phyloP scores from a whole-genome alignment of 2,888 invertebrate species.

The Prosopocoilus inquinatus region DNA sequence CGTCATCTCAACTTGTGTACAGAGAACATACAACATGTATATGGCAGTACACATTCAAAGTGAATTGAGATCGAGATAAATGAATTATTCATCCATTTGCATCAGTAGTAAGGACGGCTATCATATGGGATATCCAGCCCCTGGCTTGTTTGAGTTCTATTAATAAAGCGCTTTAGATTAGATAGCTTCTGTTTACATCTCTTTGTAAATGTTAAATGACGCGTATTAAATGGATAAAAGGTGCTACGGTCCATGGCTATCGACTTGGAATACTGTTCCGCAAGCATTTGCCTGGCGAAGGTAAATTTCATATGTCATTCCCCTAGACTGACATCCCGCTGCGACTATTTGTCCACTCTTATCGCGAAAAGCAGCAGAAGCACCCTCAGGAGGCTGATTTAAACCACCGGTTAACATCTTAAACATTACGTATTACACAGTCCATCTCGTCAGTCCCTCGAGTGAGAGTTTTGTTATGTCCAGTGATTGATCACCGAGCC shows the following conservation, averaged over 20 bases:
- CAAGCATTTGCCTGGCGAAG: background rate
- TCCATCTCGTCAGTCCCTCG: slow-evolving; percentile 35
- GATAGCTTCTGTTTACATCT: slow-evolving; percentile 44
- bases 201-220: slow-evolving; percentile 44
- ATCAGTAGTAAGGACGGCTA: slow-evolving; percentile 45
- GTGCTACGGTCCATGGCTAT: slow-evolving; percentile 1
- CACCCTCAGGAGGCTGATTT: slow-evolving; percentile 46
- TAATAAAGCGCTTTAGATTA: slow-evolving; percentile 47
- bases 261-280: no score
- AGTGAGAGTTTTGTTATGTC: slow-evolving; percentile 33
- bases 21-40: slow-evolving; percentile 47
- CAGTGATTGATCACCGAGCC: slow-evolving; percentile 49
- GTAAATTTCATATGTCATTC: background rate
- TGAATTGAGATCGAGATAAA: slow-evolving; percentile 46
- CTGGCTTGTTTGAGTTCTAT: slow-evolving; percentile 45
- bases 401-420: slow-evolving; percentile 52
- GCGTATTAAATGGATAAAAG: slow-evolving; percentile 35
- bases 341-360: slow-evolving; percentile 33
- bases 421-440: slow-evolving; percentile 50
- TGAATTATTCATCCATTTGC: slow-evolving; percentile 46
- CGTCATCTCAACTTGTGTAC: slow-evolving; percentile 37
- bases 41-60: slow-evolving; percentile 46
- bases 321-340: slow-evolving; percentile 5
- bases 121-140: slow-evolving; percentile 40
- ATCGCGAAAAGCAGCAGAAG: slow-evolving; percentile 33